Evolutionary conservation across 2,797 vertebrate species (phyloP).

Genomic region (Pseudocheirus occidentalis): DNA sequence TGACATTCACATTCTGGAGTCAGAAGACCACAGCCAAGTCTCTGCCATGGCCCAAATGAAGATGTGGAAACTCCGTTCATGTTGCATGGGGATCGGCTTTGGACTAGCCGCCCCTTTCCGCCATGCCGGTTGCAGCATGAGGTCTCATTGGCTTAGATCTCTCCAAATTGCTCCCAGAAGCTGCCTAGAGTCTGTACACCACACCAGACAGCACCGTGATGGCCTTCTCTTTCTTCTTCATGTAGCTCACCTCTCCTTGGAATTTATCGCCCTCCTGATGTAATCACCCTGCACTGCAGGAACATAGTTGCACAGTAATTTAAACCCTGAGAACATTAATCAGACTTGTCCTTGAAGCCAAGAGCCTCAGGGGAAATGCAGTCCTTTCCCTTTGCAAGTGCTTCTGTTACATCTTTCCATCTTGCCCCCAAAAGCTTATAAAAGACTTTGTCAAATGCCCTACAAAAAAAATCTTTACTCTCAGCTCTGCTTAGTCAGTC

Average conservation of each 20-base stretch:
- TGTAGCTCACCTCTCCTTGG: not conserved
- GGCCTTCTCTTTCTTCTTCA: not conserved
- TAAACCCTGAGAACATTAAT: not conserved
- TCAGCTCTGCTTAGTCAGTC: not conserved
- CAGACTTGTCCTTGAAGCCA: constrained; percentile 2
- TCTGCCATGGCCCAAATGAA: not conserved
- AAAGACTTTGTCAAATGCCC: not conserved
- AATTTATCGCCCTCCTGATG: not conserved
- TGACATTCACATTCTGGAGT: not conserved
- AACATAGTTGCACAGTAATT: not conserved
- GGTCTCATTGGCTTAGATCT: not conserved
- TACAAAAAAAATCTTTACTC: not conserved
- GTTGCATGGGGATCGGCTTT: not conserved
- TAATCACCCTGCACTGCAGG: not conserved
- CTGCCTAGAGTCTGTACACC: not conserved
- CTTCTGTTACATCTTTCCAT: not conserved
- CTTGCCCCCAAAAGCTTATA: not conserved
- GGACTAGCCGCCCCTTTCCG: not conserved
- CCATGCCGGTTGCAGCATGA: not conserved
- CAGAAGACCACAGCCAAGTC: not conserved
- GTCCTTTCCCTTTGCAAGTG: not conserved
- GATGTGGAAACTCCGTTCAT: not conserved
- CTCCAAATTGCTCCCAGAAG: not conserved
- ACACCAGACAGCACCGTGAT: not conserved
- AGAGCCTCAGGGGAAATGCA: not conserved